phyloP scores from a whole-genome alignment of 2,113 vertebrate genomes.

The Brevimyrus niger region DNA sequence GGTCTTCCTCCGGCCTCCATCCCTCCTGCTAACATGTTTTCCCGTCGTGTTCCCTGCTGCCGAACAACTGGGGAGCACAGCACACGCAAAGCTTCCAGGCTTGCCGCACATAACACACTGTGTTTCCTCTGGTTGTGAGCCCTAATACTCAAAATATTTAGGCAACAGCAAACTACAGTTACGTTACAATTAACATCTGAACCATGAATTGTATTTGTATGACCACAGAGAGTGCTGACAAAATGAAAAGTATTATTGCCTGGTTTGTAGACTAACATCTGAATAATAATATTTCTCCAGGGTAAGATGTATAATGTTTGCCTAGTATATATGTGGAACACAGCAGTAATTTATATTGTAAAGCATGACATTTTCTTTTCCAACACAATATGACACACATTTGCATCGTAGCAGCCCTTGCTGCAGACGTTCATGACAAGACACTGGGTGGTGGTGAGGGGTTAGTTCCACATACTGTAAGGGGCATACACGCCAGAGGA shows the following conservation, averaged over 20 bases:
- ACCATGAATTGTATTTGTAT: background rate
- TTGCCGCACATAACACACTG: background rate
- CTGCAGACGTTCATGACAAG: background rate
- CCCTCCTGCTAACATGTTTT: background rate
- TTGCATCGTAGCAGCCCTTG: background rate
- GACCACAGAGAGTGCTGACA: background rate
- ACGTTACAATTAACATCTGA: background rate
- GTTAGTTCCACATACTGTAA: background rate
- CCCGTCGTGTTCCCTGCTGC: background rate
- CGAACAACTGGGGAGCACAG: background rate
- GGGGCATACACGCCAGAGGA: background rate
- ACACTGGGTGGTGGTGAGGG: background rate
- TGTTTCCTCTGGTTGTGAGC: background rate
- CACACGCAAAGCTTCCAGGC: background rate
- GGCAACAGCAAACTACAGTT: background rate
- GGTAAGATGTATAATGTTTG: background rate
- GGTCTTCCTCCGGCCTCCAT: background rate
- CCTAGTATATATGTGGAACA: background rate
- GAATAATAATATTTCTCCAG: background rate
- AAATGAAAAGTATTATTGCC: background rate
- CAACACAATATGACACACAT: background rate
- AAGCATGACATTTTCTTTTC: background rate
- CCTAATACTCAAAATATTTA: background rate
- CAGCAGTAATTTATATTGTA: background rate
- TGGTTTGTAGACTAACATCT: background rate